phyloP scores from a whole-genome alignment of 2,888 invertebrate species.

The Ectemnius continuus region DNA sequence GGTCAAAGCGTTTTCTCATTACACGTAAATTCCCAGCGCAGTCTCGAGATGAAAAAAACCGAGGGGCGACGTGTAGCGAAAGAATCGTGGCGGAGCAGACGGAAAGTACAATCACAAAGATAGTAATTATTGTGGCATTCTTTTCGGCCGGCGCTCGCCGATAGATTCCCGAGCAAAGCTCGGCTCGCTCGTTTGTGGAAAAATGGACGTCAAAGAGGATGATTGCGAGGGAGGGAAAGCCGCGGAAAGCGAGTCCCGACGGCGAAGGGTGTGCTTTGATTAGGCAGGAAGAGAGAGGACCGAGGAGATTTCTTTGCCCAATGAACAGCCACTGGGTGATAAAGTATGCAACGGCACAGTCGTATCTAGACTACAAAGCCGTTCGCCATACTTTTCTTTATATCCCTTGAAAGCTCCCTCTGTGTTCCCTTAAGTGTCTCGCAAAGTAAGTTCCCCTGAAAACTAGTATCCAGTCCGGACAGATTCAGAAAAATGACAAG shows the following conservation, averaged over 20 bases:
- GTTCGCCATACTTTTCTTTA: slow-evolving; percentile 25
- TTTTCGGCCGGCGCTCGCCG: no score
- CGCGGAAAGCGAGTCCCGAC: slow-evolving; percentile 19
- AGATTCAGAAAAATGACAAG: slow-evolving; percentile 23
- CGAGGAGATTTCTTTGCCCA: slow-evolving; percentile 2
- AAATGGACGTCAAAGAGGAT: slow-evolving; percentile 21
- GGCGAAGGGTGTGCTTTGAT: slow-evolving; percentile 28
- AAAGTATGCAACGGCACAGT: not conserved
- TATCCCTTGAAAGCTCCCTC: slow-evolving; percentile 18
- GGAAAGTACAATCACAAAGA: no score
- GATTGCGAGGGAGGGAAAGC: slow-evolving; percentile 23
- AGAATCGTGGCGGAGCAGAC: no score
- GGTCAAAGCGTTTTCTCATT: no score
- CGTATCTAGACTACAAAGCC: slow-evolving; percentile 17
- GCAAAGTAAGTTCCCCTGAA: slow-evolving; percentile 35
- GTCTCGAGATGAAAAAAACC: no score
- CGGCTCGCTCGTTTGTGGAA: not conserved
- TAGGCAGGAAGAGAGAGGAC: not conserved
- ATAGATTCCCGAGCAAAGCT: not conserved
- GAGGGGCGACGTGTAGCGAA: no score
- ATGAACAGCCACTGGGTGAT: not conserved
- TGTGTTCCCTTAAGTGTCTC: not conserved
- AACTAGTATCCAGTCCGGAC: slow-evolving; percentile 17
- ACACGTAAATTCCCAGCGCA: no score
- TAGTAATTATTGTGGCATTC: no score